Evolutionary conservation across 2,113 vertebrate species (phyloP).

Genomic region (Apteryx mantelli): DNA sequence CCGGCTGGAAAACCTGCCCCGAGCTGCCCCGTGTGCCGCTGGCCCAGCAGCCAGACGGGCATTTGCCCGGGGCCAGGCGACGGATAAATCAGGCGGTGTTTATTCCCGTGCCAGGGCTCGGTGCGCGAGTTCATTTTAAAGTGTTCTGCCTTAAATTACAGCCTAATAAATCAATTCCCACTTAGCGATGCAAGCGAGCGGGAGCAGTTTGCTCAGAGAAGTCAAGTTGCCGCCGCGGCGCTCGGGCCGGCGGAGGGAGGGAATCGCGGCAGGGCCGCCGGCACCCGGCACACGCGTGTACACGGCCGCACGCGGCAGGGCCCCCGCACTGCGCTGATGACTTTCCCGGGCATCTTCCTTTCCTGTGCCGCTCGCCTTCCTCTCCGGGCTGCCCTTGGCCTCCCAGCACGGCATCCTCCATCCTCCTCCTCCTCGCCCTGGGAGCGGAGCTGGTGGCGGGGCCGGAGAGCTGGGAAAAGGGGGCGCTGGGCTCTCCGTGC

Average conservation of each 20-base stretch:
- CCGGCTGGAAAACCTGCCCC: no score
- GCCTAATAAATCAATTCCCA: constrained; percentile 34
- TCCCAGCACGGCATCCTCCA: neutral
- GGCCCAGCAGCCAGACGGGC: neutral
- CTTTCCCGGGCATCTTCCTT: no score
- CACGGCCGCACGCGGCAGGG: neutral
- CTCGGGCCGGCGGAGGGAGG: accelerated
- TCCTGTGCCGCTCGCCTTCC: neutral
- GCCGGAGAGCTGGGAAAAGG: no score
- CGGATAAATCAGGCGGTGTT: constrained; percentile 36
- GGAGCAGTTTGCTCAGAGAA: neutral
- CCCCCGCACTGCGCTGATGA: no score
- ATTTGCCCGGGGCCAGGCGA: neutral
- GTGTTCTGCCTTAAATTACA: constrained; percentile 46
- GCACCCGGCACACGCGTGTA: neutral
- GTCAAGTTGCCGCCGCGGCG: neutral
- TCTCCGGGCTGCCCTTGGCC: neutral
- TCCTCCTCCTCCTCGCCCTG: neutral
- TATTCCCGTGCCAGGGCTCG: neutral
- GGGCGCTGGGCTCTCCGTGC: accelerated
- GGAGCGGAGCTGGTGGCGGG: no score
- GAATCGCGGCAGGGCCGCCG: neutral
- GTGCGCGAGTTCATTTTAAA: constrained; percentile 31
- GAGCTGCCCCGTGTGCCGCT: neutral
- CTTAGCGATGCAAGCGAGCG: neutral